A percentile compares a stretch with the other conserved stretches of the same genome.
Conservation (phyloP, 2,113 vertebrate species). For the Pomatorhinus ruficollis region DNA sequence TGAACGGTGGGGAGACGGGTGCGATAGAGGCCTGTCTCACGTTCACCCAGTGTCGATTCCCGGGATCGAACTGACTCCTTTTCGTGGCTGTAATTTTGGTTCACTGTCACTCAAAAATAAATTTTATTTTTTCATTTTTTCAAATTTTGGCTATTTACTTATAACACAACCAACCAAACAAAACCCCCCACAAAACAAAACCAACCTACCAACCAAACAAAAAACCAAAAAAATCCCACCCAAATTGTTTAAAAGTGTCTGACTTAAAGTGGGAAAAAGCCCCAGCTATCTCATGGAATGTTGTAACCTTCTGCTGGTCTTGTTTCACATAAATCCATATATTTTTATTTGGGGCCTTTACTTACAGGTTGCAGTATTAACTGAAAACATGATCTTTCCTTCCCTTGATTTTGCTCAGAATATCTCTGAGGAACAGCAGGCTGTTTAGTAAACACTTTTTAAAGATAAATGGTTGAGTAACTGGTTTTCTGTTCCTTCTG, state of each 20-base stretch:
- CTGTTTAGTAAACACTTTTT: neutral
- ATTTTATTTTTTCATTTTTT: too few relatives aligned
- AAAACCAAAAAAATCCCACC: neutral
- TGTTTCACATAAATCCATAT: conserved; percentile 45
- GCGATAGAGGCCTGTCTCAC: too few relatives aligned
- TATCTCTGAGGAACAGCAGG: neutral
- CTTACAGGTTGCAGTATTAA: neutral
- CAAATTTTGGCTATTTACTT: too few relatives aligned
- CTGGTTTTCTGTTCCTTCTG: neutral
- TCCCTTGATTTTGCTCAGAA: neutral
- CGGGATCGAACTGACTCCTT: too few relatives aligned
- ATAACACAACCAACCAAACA: too few relatives aligned
- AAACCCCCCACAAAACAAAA: too few relatives aligned
- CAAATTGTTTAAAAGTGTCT: conserved; percentile 16
- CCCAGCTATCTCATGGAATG: conserved; percentile 17
- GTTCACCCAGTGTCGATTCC: too few relatives aligned
- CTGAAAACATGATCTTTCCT: conserved; percentile 27
- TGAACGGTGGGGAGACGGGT: too few relatives aligned
- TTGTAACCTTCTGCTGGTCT: neutral
- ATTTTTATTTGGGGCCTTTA: neutral
- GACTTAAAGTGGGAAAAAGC: neutral
- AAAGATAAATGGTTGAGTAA: neutral
- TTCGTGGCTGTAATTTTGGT: too few relatives aligned
- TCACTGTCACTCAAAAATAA: too few relatives aligned
- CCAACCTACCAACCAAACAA: neutral